Evolutionary conservation across 2,888 invertebrate genomes (phyloP), one percentile per base, ranked within the genome.

Genomic region (Drosophila atroscutellata): DNA sequence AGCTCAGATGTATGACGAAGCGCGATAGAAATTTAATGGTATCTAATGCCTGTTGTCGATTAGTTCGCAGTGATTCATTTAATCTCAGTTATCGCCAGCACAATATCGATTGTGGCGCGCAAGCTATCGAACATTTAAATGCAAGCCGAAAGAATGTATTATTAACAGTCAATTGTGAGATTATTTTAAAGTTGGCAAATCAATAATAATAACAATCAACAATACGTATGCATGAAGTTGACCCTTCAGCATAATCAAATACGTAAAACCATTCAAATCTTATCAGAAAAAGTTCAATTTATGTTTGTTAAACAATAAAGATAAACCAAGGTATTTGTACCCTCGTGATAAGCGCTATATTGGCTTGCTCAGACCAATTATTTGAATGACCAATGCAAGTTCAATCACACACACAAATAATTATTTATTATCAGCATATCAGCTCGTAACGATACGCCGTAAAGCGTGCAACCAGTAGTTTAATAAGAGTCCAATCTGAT

Each of bases 371-470:
- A 55, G 45, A 32, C 39, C 28, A 42, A 39, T 45, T 68, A 36
- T 57, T 37, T 72, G 28, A 67, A 75, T 76, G 57, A 50, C 30
- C 45, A 80, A 62, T 78, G 81, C 78, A 77, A 55, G 61, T 55
- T 36, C 13, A 55, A 64, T 57, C 63, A 42, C 52, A 56, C 26
- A 30, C 51, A 36, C 32, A 74, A 20, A 56, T 24, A 64, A 50
- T 26, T 30, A 26, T 74, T 78, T 72, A 81, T 86, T 75, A 71
- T 71, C 71, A 78, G 80, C 70, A 72, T 77, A 83, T 76, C 62
- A 81, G 65, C 61, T 39, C 57, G 50, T 62, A 62, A 63, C 65
- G 39, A 60, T 54, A 34, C 57, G 69, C 30, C 36, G 8, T 56
- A 47, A 45, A 34, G 30, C 11, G 34, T 62, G 70, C 70, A 81